A percentile compares a stretch with the other conserved stretches of the same genome.
Conservation (phyloP, 2,888 invertebrate genomes). For the Branchinecta sandiegonensis region DNA sequence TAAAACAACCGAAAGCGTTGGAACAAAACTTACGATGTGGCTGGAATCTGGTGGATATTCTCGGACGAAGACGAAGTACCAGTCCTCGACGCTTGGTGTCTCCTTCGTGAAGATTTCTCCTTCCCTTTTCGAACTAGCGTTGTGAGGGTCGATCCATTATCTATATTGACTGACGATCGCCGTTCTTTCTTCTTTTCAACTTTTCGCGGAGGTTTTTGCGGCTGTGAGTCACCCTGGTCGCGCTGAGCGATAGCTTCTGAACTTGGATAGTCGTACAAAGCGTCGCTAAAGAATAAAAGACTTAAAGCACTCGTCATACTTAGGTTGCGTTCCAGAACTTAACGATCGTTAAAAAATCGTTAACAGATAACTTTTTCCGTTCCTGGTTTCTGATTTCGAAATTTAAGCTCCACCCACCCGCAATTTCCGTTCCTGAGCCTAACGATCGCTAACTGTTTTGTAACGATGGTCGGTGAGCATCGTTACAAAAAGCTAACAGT, state of each 20-base stretch:
- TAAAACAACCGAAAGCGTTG: too few species aligned
- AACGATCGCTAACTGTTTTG: too few species aligned
- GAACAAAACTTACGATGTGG: not conserved
- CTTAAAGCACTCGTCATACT: too few species aligned
- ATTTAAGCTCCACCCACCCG: too few species aligned
- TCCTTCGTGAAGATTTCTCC: not conserved
- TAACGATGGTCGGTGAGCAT: too few species aligned
- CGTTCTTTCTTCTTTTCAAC: not conserved
- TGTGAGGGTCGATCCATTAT: not conserved
- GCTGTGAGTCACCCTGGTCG: not conserved
- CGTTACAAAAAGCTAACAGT: too few species aligned
- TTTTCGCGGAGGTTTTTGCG: not conserved
- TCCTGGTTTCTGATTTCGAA: too few species aligned
- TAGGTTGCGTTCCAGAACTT: too few species aligned
- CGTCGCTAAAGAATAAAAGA: constrained; percentile 37
- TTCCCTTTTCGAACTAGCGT: constrained; percentile 1
- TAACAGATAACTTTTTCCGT: too few species aligned
- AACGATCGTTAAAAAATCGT: too few species aligned
- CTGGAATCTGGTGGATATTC: not conserved
- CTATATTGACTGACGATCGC: not conserved
- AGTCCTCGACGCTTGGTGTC: not conserved
- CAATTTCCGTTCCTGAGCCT: too few species aligned
- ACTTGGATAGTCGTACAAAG: constrained; percentile 61
- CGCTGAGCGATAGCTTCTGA: constrained; percentile 41
- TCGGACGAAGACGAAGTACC: constrained; percentile 14